These are phyloP conservation scores for Mycalesis mineus DNA, from an alignment of 2,888 invertebrate genomes.

Conservation along the genomic window DNA sequence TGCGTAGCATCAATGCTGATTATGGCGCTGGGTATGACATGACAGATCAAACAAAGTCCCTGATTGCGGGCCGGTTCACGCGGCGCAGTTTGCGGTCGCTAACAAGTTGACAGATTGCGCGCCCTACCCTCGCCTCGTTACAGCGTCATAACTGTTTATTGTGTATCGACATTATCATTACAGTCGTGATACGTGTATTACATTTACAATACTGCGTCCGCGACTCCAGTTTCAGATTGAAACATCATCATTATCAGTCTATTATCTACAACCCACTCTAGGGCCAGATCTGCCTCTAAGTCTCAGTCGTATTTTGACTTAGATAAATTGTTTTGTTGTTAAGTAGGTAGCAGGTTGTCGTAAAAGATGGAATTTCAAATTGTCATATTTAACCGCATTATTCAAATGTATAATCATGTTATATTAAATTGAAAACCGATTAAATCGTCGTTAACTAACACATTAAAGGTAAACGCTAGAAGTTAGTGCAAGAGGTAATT, in stretches of 20 bases:
- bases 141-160: constrained; percentile 11
- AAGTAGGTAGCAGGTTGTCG: no score
- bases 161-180: neutral
- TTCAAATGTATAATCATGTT: neutral
- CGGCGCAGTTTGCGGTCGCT: constrained; percentile 56
- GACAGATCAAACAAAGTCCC: constrained; percentile 25
- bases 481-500: constrained; percentile 6
- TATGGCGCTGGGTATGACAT: neutral
- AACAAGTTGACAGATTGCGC: constrained; percentile 43
- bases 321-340: no score
- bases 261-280: no score
- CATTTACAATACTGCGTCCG: neutral
- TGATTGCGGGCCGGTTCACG: constrained; percentile 43
- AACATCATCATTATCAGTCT: no score
- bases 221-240: no score
- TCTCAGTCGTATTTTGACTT: no score
- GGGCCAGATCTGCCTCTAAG: no score
- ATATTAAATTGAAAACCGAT: neutral
- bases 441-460: neutral
- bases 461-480: neutral
- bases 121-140: constrained; percentile 11
- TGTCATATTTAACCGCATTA: no score
- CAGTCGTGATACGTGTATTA: neutral
- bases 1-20: neutral
- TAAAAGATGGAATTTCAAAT: no score